Evolutionary conservation across 2,888 invertebrate species (phyloP).

Genomic region (Sminthurides aquaticus): DNA sequence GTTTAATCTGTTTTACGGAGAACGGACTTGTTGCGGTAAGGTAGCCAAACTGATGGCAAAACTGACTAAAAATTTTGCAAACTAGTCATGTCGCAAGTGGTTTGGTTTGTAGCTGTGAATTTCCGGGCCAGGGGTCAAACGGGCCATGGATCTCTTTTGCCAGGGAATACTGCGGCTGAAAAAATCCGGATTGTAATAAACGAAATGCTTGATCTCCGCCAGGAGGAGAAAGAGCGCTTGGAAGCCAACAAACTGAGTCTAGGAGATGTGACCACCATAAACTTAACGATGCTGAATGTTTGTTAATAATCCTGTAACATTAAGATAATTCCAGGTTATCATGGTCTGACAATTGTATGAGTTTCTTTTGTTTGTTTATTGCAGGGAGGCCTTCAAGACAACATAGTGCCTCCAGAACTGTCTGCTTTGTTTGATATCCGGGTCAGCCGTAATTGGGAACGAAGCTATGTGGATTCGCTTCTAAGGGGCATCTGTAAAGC

Average conservation of each 20-base stretch:
- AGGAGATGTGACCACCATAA: constrained; percentile 80
- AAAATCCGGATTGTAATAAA: constrained; percentile 67
- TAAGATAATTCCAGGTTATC: too few species aligned
- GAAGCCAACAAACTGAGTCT: constrained; percentile 57
- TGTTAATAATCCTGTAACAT: too few species aligned
- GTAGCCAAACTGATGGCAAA: too few species aligned
- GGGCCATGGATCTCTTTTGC: constrained; percentile 77
- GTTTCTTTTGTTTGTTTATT: neutral
- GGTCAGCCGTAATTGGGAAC: constrained; percentile 58
- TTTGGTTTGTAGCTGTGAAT: constrained; percentile 24
- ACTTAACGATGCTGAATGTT: constrained; percentile 68
- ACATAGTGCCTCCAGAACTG: constrained; percentile 74
- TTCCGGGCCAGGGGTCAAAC: constrained; percentile 57
- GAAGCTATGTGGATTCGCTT: constrained; percentile 54
- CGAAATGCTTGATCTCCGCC: constrained; percentile 64
- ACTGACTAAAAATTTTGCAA: too few species aligned
- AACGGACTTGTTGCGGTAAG: constrained; percentile 78
- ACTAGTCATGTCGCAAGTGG: too few species aligned
- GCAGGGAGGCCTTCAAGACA: constrained; percentile 77
- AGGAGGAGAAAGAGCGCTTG: constrained; percentile 60
- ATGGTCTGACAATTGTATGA: too few species aligned
- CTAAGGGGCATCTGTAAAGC: constrained; percentile 56
- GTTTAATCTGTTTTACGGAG: constrained; percentile 64
- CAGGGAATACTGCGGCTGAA: constrained; percentile 74
- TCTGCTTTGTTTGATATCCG: constrained; percentile 67